A percentile compares a stretch with the other conserved stretches of the same genome.
Conservation (phyloP, 2,888 invertebrate genomes). For the Drosophila kuntzei region DNA sequence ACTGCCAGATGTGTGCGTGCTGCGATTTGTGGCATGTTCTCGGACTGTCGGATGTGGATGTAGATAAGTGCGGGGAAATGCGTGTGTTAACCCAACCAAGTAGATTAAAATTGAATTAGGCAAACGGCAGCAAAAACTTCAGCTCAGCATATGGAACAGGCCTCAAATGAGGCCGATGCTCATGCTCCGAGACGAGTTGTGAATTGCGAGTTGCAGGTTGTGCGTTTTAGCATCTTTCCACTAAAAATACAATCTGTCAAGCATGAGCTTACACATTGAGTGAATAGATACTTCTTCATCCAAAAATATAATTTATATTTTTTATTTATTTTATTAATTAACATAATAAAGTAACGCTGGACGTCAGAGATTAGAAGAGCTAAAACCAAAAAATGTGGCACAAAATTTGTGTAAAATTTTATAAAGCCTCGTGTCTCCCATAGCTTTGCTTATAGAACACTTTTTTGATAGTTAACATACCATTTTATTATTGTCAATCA, state of each 20-base stretch:
- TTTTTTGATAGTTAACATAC: no score
- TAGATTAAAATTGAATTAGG: constrained; percentile 70
- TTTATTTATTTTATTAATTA: no score
- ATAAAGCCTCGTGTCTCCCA: no score
- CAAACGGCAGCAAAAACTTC: constrained; percentile 17
- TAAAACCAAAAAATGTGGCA: no score
- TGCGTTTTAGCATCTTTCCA: background rate
- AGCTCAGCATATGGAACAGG: constrained; percentile 31
- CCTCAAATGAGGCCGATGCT: constrained; percentile 11
- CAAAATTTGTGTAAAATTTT: no score
- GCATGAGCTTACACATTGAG: background rate
- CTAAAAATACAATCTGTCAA: no score
- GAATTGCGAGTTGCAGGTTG: background rate
- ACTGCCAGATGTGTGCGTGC: constrained; percentile 39
- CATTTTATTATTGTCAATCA: no score
- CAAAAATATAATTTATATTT: background rate
- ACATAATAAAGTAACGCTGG: no score
- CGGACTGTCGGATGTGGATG: background rate
- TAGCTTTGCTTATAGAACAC: no score
- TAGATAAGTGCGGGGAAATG: background rate
- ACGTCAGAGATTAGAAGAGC: no score
- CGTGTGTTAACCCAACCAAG: constrained; percentile 30
- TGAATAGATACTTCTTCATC: no score
- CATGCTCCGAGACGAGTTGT: background rate
- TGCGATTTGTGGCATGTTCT: constrained; percentile 38